phyloP scores from a whole-genome alignment of 2,888 invertebrate genomes.

The Chrysolina oricalcia region DNA sequence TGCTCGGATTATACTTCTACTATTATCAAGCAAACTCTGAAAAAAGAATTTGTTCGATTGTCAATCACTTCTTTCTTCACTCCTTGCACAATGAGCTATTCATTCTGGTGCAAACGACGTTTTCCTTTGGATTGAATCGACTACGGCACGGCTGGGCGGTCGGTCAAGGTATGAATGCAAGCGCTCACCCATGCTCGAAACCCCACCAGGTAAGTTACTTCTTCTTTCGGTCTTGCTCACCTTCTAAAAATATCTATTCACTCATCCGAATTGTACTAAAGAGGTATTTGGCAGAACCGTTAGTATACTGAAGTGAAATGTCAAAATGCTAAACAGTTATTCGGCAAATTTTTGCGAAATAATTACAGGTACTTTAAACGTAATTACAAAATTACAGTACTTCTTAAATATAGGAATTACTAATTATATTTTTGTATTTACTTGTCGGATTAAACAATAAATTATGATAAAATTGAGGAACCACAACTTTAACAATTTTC shows the following conservation, averaged over 20 bases:
- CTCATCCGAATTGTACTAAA: background rate
- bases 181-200: slow-evolving; percentile 47
- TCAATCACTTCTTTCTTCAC: background rate
- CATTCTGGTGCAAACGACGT: slow-evolving; percentile 45
- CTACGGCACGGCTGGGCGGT: slow-evolving; percentile 30
- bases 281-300: background rate
- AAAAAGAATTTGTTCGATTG: background rate
- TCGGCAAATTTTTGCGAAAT: background rate
- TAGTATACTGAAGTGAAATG: background rate
- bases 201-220: slow-evolving; percentile 58
- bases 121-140: slow-evolving; percentile 44
- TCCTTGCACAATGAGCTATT: background rate
- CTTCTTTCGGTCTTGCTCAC: slow-evolving; percentile 38
- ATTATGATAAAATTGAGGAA: too few relatives aligned
- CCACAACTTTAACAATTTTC: too few relatives aligned
- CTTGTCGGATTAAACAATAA: too few relatives aligned
- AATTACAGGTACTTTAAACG: too few relatives aligned
- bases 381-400: too few relatives aligned
- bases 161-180: slow-evolving; percentile 46
- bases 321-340: background rate
- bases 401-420: too few relatives aligned
- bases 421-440: too few relatives aligned
- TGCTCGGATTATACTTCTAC: too few relatives aligned
- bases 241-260: slow-evolving; percentile 28
- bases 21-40: too few relatives aligned